Conservation (phyloP, 2,888 invertebrate species). For the Eueremaeus valkanovi region DNA sequence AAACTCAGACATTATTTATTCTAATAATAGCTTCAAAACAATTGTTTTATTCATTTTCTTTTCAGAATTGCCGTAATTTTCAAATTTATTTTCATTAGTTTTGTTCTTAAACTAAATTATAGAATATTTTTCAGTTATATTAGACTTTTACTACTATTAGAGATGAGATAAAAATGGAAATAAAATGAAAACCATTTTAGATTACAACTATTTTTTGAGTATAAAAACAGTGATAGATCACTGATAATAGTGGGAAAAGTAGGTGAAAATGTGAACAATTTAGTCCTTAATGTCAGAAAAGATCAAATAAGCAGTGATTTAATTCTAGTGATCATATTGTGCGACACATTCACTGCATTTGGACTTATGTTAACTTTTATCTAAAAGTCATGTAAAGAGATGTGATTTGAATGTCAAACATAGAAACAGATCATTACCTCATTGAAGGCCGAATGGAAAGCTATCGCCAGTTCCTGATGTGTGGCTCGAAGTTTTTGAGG, state of each 20-base stretch:
- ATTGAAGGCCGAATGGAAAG: slow-evolving; percentile 47
- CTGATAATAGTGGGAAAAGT: background rate
- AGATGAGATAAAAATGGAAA: background rate
- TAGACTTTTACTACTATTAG: no score
- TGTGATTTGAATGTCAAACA: background rate
- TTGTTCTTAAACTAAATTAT: no score
- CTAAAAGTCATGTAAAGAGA: slow-evolving; percentile 1
- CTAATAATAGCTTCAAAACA: no score
- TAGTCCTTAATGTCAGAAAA: background rate
- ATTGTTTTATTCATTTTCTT: no score
- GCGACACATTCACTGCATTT: background rate
- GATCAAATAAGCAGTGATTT: background rate
- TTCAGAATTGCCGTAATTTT: no score
- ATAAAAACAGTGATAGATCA: no score
- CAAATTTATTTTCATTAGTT: no score
- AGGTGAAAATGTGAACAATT: background rate
- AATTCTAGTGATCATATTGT: background rate
- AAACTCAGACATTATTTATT: no score
- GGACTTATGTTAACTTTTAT: background rate
- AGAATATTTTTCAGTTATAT: no score
- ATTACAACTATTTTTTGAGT: no score
- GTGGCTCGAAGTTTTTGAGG: slow-evolving; percentile 41
- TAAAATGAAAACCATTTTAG: no score
- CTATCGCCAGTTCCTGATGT: slow-evolving; percentile 47
- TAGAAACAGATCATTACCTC: slow-evolving; percentile 35